Base-by-base conservation (phyloP, 2,888 invertebrate species). In the Crocallis elinguaria region DNA sequence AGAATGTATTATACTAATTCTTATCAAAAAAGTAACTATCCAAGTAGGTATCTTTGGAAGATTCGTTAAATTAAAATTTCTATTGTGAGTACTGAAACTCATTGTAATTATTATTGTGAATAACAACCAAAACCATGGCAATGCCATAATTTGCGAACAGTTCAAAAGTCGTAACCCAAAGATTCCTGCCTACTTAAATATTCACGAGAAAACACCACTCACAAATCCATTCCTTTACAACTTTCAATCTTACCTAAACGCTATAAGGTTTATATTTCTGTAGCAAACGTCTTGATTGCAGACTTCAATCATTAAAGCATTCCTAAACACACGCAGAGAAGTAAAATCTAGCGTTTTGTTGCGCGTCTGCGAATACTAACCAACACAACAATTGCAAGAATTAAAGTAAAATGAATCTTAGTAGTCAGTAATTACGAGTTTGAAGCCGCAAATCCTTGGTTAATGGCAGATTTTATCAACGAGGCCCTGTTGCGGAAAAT, bases 401-500 rank as follows among this genome's bases (percentile, higher is more conserved):
- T 51, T 56, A 62, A 49, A 49, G 48, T 12, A 70, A 63, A 65
- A 58, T 52, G 41, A 45, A n/a, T 50, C 55, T 55, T 72, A 64
- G 48, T 0, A 0, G 27, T 21, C 41, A 17, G 19, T 6, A 13
- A 53, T 65, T 73, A 65, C 46, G 58, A 41, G 38, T 33, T 17
- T 57, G 11, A 1, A 44, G 45, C 13, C 33, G 30, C 27, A 44
- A 41, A 33, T 27, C 13, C 29, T 19, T 50, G 41, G 60, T 62
- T 53, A 53, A 57, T 49, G 57, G 51, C 38, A 67, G 75, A 76
- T 77, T 66, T 75, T 75, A 75, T 76, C 76, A 71, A 64, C 70
- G 69, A 77, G 77, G 76, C 68, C 77, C 69, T 66, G 62, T 57
- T 61, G 74, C 74, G 76, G 76, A 75, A 75, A 75, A 74, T 65